phyloP scores from a whole-genome alignment of 2,888 invertebrate genomes.

The Masnerella sp. region DNA sequence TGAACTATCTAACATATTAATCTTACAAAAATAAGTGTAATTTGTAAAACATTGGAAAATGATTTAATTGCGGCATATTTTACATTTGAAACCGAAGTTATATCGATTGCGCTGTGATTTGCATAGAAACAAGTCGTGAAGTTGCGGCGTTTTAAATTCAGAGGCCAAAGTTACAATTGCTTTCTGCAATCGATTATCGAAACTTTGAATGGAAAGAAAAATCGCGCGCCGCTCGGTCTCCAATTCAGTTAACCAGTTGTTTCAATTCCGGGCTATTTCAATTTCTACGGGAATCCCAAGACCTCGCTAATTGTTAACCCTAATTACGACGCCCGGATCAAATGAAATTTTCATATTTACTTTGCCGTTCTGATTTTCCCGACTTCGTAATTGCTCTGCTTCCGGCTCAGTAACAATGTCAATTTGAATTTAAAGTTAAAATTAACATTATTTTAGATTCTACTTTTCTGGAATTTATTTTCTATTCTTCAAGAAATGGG shows the following conservation, averaged over 20 bases:
- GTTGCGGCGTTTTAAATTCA: constrained; percentile 15
- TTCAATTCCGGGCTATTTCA: constrained; percentile 18
- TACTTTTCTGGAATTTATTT: no score
- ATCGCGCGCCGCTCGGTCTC: neutral
- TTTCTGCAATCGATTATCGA: constrained; percentile 40
- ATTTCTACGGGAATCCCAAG: constrained; percentile 18
- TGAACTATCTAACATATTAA: no score
- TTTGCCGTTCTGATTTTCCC: neutral
- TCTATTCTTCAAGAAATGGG: no score
- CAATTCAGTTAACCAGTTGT: constrained; percentile 22
- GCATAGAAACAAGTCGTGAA: constrained; percentile 26
- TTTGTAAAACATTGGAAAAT: neutral
- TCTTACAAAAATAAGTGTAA: neutral
- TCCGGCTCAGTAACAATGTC: neutral
- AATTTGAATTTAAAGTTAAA: neutral
- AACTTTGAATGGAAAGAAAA: constrained; percentile 24
- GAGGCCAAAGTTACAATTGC: constrained; percentile 40
- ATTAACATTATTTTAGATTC: no score
- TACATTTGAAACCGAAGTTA: neutral
- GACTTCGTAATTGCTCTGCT: neutral
- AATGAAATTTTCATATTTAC: constrained; percentile 23
- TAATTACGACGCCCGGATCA: constrained; percentile 2
- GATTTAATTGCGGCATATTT: neutral
- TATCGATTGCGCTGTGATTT: constrained; percentile 21
- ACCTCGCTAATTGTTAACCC: constrained; percentile 6